Percentiles rank a stretch among this genome's conserved stretches.
Conservation (phyloP, 1,140 invertebrate species). For the Andricus grossulariae region DNA sequence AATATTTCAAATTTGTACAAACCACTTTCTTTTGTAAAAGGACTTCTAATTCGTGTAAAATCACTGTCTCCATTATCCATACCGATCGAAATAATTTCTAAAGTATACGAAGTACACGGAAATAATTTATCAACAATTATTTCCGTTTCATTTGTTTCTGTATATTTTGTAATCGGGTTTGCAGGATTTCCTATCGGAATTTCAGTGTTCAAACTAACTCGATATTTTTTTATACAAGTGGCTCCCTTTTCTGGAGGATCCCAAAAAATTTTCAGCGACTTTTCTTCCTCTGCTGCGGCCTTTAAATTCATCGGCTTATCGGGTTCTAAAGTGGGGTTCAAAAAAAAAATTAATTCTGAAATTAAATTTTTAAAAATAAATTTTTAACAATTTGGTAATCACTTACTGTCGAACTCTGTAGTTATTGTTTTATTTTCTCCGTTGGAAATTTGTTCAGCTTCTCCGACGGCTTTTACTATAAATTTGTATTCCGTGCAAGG, state of each 20-base stretch:
- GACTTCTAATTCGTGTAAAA: neutral
- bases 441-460: constrained; percentile 30
- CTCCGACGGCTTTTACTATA: constrained; percentile 36
- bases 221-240: constrained; percentile 57
- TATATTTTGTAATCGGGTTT: neutral
- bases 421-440: constrained; percentile 39
- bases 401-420: constrained; percentile 57
- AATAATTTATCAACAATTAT: constrained; percentile 46
- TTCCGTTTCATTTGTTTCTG: constrained; percentile 39
- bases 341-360: constrained; percentile 19
- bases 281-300: constrained; percentile 36
- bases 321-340: constrained; percentile 45
- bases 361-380: neutral
- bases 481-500: constrained; percentile 51
- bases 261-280: constrained; percentile 56
- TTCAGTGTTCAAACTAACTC: constrained; percentile 42
- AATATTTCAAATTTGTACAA: no score
- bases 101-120: constrained; percentile 54
- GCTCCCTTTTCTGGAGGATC: constrained; percentile 47
- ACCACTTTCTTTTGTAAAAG: constrained; percentile 23
- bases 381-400: no score
- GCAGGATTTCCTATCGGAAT: neutral
- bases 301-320: constrained; percentile 38
- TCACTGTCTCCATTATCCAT: constrained; percentile 38
- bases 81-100: constrained; percentile 53